Conservation (phyloP, 2,888 invertebrate genomes). For the Drosophila greeni region DNA sequence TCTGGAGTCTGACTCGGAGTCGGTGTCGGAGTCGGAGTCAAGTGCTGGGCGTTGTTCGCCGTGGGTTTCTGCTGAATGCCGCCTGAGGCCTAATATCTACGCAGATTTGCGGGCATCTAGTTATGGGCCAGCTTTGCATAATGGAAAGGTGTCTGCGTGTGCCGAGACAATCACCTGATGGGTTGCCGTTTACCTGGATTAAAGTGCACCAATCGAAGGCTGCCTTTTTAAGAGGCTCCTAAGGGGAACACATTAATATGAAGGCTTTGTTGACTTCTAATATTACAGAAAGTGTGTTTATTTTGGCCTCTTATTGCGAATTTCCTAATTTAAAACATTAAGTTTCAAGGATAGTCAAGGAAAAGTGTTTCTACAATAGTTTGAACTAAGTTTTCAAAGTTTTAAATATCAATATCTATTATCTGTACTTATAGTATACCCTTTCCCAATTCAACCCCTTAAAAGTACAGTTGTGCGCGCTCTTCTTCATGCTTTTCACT, state of each 20-base stretch:
- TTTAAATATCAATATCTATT: too few species aligned
- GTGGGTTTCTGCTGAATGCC: slow-evolving; percentile 37
- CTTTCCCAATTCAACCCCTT: too few species aligned
- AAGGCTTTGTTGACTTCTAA: background rate
- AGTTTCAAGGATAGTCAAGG: too few species aligned
- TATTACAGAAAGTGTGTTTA: too few species aligned
- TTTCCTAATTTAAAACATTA: too few species aligned
- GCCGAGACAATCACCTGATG: slow-evolving; percentile 44
- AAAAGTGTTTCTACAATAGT: too few species aligned
- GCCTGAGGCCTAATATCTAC: slow-evolving; percentile 47
- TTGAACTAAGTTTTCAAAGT: too few species aligned
- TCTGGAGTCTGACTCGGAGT: background rate
- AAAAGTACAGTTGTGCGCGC: slow-evolving; percentile 6
- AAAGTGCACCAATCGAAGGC: slow-evolving; percentile 15
- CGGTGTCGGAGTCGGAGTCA: slow-evolving; percentile 16
- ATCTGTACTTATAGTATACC: too few species aligned
- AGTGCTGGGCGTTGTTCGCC: slow-evolving; percentile 47
- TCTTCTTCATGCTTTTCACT: background rate
- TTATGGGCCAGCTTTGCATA: slow-evolving; percentile 53
- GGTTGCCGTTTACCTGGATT: slow-evolving; percentile 29
- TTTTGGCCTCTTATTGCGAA: too few species aligned
- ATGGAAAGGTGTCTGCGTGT: slow-evolving; percentile 53
- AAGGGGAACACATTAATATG: background rate
- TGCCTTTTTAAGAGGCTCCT: background rate
- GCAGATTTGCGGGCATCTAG: slow-evolving; percentile 55